These are phyloP conservation scores for Lordiphosa stackelbergi DNA, from an alignment of 1,140 invertebrate genomes.

Conservation along the genomic window DNA sequence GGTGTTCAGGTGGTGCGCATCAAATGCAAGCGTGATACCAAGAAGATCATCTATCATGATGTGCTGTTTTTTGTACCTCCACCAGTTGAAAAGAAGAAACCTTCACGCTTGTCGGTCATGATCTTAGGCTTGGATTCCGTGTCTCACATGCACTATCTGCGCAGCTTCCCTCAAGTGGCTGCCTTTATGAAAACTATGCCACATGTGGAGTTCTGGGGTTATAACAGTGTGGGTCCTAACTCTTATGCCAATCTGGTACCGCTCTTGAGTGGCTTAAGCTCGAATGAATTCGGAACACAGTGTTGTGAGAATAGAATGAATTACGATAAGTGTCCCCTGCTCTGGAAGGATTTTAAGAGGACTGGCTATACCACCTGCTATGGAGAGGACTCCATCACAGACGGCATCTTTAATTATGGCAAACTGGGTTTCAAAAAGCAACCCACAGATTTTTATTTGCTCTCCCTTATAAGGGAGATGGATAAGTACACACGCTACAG, in stretches of 20 bases:
- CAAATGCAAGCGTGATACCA: neutral
- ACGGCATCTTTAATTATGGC: constrained; percentile 14
- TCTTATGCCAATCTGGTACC: constrained; percentile 88
- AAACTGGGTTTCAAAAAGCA: neutral
- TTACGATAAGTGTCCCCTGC: constrained; percentile 9
- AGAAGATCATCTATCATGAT: constrained; percentile 20
- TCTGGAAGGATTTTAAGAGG: constrained; percentile 35
- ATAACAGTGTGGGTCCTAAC: constrained; percentile 88
- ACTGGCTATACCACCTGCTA: constrained; percentile 32
- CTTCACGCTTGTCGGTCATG: constrained; percentile 79
- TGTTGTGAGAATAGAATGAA: constrained; percentile 78
- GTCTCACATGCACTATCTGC: constrained; percentile 88
- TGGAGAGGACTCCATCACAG: constrained; percentile 28
- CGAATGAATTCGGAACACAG: constrained; percentile 78
- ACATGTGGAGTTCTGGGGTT: constrained; percentile 84
- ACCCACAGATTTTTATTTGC: constrained; percentile 34
- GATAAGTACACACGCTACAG: constrained; percentile 27
- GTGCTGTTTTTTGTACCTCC: constrained; percentile 40
- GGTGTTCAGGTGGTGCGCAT: constrained; percentile 22
- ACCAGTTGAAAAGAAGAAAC: neutral
- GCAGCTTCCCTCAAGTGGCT: constrained; percentile 85
- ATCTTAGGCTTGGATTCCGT: constrained; percentile 90
- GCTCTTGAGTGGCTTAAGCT: constrained; percentile 82
- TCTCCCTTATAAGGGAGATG: constrained; percentile 35
- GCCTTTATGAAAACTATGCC: constrained; percentile 79